Conservation (phyloP, 1,140 invertebrate genomes). For the Macrobrachium nipponense region DNA sequence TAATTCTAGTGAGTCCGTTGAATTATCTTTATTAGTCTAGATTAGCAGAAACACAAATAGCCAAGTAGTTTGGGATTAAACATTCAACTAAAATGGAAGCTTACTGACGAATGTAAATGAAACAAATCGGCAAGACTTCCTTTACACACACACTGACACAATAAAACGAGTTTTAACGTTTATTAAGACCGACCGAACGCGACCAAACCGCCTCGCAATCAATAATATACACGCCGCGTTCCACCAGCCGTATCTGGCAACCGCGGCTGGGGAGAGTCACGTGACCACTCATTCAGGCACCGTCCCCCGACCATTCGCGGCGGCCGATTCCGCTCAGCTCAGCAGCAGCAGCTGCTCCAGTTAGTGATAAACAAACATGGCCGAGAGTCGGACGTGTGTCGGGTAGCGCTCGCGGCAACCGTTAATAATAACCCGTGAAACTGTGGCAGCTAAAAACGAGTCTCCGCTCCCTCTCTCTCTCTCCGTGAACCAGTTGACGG, state of each 20-base stretch:
- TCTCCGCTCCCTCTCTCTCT: no score
- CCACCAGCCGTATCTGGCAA: background rate
- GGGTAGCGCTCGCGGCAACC: background rate
- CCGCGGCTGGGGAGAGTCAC: background rate
- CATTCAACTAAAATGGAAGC: no score
- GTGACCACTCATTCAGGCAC: constrained; percentile 23
- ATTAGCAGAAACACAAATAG: no score
- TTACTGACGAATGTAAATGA: no score
- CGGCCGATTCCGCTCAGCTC: background rate
- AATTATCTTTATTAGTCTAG: no score
- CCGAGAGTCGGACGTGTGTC: background rate
- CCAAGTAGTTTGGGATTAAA: no score
- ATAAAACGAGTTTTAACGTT: no score
- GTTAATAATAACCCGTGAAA: background rate
- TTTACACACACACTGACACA: no score
- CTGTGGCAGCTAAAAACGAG: constrained; percentile 1
- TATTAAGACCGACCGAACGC: background rate
- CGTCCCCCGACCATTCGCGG: no score
- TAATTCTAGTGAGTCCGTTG: no score
- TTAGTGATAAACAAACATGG: constrained; percentile 25
- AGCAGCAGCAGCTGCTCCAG: constrained; percentile 5
- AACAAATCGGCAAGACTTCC: no score
- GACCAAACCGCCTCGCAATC: background rate
- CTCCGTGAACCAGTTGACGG: background rate
- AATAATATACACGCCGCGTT: background rate